Evolutionary conservation across 1,140 invertebrate species (phyloP).

Genomic region (Thaumatotibia leucotreta): DNA sequence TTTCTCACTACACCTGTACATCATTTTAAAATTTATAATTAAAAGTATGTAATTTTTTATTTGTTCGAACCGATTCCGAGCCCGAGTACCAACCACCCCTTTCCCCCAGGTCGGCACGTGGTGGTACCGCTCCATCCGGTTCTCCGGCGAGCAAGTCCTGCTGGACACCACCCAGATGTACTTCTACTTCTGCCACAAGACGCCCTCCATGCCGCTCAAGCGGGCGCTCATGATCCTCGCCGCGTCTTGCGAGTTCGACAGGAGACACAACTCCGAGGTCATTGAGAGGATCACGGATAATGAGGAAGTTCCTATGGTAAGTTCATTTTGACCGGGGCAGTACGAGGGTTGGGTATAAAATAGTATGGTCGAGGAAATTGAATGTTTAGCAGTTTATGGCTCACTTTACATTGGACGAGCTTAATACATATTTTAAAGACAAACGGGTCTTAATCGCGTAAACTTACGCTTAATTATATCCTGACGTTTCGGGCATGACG

Average conservation of each 20-base stretch:
- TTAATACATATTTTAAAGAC: no score
- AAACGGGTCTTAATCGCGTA: no score
- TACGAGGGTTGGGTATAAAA: no score
- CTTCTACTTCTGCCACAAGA: constrained; percentile 97
- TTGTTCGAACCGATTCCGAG: no score
- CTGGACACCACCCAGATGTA: constrained; percentile 97
- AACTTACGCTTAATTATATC: no score
- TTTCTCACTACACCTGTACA: no score
- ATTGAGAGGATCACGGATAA: constrained; percentile 96
- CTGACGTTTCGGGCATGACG: no score
- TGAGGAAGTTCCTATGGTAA: constrained; percentile 94
- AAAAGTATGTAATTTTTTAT: no score
- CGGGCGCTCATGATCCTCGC: constrained; percentile 97
- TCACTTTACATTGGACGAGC: no score
- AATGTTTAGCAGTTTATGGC: no score
- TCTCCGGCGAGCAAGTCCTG: constrained; percentile 96
- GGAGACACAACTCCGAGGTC: constrained; percentile 95
- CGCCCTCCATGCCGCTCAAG: constrained; percentile 95
- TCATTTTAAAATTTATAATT: no score
- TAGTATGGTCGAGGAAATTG: no score
- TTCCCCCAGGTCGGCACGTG: constrained; percentile 90
- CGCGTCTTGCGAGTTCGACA: constrained; percentile 97
- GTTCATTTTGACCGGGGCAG: constrained; percentile 19
- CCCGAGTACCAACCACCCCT: background rate
- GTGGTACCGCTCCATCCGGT: constrained; percentile 99